These are phyloP conservation scores for Prostheceraeus crozeri DNA, from an alignment of 2,888 invertebrate species.

Conservation along the genomic window DNA sequence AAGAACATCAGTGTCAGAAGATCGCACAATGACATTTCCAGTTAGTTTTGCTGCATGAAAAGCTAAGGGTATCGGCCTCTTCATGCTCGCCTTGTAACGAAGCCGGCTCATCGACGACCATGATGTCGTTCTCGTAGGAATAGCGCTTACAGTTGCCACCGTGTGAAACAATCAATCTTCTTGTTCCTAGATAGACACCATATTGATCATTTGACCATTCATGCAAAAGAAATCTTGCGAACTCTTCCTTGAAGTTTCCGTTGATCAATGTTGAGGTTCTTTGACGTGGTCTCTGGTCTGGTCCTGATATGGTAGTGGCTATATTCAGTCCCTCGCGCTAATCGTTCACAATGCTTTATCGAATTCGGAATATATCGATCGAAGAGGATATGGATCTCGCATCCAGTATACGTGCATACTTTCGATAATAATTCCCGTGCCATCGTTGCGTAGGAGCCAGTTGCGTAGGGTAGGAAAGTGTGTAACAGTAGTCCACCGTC, in stretches of 20 bases:
- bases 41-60: slow-evolving; percentile 31
- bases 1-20: slow-evolving; percentile 37
- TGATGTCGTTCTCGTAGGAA: neutral
- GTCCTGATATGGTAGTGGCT: slow-evolving; percentile 29
- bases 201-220: slow-evolving; percentile 34
- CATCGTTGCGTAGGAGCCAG: slow-evolving; percentile 31
- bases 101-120: slow-evolving; percentile 15
- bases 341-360: slow-evolving; percentile 30
- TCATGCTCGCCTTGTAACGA: slow-evolving; percentile 34
- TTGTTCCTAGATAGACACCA: slow-evolving; percentile 26
- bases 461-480: slow-evolving; percentile 27
- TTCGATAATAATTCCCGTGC: slow-evolving; percentile 27
- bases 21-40: slow-evolving; percentile 28
- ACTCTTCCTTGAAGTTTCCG: slow-evolving; percentile 34
- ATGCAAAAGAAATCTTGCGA: slow-evolving; percentile 26
- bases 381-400: slow-evolving; percentile 35
- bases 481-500: slow-evolving; percentile 37
- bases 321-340: slow-evolving; percentile 26
- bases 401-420: slow-evolving; percentile 15
- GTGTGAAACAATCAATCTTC: slow-evolving; percentile 26
- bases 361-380: slow-evolving; percentile 18
- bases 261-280: slow-evolving; percentile 20
- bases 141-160: slow-evolving; percentile 28
- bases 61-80: too few relatives aligned
- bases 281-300: slow-evolving; percentile 30